Base-by-base conservation (phyloP, 2,113 vertebrate genomes). In the Eurypyga helias region DNA sequence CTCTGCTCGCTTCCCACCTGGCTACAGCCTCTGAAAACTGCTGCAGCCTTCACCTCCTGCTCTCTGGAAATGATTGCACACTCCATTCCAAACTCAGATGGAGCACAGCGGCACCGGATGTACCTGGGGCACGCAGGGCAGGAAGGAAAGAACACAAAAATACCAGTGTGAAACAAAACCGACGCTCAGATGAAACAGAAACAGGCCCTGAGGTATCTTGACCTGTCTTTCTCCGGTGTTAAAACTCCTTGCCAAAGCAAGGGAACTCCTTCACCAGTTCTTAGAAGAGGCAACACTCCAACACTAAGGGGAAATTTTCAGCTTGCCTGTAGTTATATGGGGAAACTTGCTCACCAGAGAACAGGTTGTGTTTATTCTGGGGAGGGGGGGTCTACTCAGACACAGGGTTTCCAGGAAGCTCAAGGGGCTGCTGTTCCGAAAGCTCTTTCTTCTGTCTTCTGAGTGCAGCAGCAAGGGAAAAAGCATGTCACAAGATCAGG, bases 401-500 rank as follows among this genome's bases (percentile, higher is more conserved):
- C 8, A 2, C 51, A 46, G 91, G 58, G 34, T 46, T 13, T 67
- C 14, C 54, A 36, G 90, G 77, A 80, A 87, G 67, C 62, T 55
- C 19, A 6, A 17, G 21, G 12, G 25, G 43, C 51, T 51, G 45
- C 71, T 60, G 52, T 9, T 57, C 79, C 45, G 11, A 13, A n/a
- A 71, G 11, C 41, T 76, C 54, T 43, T 78, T 75, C 72, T 81
- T 52, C n/a, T 1, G 1, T 16, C 54, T 33, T 23, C 41, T 46
- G 11, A 9, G 41, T 1, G 21, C 72, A 77, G 51, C 6, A 64
- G 26, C n/a, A 58, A 83, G 85, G 13, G 29, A 25, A 36, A 45
- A 66, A n/a, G n/a, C 41, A 4, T 0, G 2, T 46, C 23, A 83
- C 0, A 0, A 78, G n/a, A 29, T 33, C 18, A 11, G 38, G 62